Percentiles rank a stretch among this genome's conserved stretches.
Evolutionary conservation across 2,797 vertebrate genomes (phyloP).

Genomic region (Cheirogaleus major): DNA sequence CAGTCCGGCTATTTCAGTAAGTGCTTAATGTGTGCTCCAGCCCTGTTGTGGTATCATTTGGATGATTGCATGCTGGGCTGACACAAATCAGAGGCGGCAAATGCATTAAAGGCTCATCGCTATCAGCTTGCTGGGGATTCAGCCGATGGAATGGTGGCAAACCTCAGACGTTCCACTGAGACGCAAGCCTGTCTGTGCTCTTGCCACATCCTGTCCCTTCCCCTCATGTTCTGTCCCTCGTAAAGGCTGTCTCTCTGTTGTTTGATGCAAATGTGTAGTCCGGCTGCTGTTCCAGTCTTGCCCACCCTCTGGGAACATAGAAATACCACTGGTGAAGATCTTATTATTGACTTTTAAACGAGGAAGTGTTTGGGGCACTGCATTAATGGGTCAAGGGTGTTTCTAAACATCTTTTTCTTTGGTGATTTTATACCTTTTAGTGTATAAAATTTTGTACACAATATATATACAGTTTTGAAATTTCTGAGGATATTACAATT

Average conservation of each 20-base stretch:
- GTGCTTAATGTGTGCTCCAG: constrained; percentile 80
- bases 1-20: constrained; percentile 81
- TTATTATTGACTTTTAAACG: not conserved
- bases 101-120: constrained; percentile 47
- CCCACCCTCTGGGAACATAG: not conserved
- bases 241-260: not conserved
- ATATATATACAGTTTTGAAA: not conserved
- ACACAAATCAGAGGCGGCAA: constrained; percentile 70
- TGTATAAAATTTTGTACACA: not conserved
- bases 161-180: constrained; percentile 47
- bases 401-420: not conserved
- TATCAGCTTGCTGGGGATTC: not conserved
- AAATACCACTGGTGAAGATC: not conserved
- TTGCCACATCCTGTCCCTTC: not conserved
- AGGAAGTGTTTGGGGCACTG: not conserved
- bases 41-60: constrained; percentile 78
- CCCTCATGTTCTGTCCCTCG: not conserved
- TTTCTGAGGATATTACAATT: not conserved
- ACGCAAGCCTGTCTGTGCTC: not conserved
- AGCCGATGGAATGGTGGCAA: not conserved
- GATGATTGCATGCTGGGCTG: constrained; percentile 70
- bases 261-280: not conserved
- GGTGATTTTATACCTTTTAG: not conserved
- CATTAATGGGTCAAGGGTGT: not conserved
- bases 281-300: not conserved